These are phyloP conservation scores for Delphinus delphis DNA, from an alignment of 2,113 vertebrate species.

Conservation along the genomic window DNA sequence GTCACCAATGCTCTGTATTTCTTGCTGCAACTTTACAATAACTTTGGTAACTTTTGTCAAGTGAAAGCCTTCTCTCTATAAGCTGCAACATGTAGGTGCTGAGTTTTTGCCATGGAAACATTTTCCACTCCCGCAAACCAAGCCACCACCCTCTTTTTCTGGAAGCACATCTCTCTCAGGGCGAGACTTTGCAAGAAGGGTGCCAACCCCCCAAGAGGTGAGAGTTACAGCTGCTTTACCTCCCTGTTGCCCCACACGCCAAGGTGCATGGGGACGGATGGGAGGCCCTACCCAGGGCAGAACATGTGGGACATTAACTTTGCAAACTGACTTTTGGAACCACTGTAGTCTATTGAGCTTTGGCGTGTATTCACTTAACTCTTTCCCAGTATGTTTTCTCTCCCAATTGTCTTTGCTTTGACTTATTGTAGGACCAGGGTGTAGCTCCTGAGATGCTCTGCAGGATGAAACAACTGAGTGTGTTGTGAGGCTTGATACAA, in stretches of 20 bases:
- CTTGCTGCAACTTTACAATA: not conserved
- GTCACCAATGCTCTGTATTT: not conserved
- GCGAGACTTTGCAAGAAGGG: not conserved
- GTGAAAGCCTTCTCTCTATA: not conserved
- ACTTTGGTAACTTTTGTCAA: not conserved
- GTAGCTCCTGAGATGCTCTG: not conserved
- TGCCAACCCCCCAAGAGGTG: rapidly evolving
- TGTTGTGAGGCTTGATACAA: not conserved
- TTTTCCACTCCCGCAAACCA: not conserved
- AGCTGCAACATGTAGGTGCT: not conserved
- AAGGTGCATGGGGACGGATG: not conserved
- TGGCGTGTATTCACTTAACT: not conserved
- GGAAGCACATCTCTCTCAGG: not conserved
- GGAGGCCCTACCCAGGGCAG: not conserved
- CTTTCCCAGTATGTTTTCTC: not conserved
- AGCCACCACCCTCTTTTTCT: not conserved
- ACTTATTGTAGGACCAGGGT: not conserved
- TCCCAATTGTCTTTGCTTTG: not conserved
- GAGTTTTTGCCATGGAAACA: not conserved
- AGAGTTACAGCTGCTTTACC: not conserved
- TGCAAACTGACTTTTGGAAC: not conserved
- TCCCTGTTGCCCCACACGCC: not conserved
- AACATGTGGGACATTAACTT: not conserved
- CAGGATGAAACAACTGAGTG: not conserved
- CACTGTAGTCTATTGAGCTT: not conserved